phyloP scores from a whole-genome alignment of 37 sponge, comb jelly and placozoan species.

The Ianthella basta region DNA sequence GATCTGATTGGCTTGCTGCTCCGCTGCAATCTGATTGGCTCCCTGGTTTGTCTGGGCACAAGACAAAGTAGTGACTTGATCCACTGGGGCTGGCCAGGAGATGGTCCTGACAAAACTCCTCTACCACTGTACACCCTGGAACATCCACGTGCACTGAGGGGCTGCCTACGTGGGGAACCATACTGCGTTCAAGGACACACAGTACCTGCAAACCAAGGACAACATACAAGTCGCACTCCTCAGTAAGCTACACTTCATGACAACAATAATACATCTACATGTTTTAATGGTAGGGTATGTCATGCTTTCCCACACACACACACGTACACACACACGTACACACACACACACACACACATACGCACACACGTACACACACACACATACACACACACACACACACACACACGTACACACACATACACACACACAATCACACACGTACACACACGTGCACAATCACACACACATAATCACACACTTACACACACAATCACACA shows the following conservation, averaged over 20 bases:
- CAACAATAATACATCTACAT: neutral
- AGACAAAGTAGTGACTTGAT: constrained; percentile 8
- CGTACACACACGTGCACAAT: constrained; percentile 9
- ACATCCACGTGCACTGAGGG: neutral
- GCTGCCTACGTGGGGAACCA: neutral
- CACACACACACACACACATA: no score
- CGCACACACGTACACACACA: constrained; percentile 17
- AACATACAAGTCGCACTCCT: neutral
- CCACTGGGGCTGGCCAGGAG: neutral
- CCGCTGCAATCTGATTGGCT: no score
- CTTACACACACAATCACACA: no score
- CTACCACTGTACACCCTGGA: neutral
- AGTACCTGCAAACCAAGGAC: neutral
- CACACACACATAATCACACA: no score
- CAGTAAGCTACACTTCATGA: neutral
- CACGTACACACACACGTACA: constrained; percentile 4
- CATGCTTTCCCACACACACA: constrained; percentile 2
- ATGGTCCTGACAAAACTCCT: neutral
- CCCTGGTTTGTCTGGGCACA: neutral
- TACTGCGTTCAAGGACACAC: neutral
- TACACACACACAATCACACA: no score
- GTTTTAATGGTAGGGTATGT: no score
- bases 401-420: constrained; percentile 17
- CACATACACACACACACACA: no score
- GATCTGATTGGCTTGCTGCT: no score